Percentiles rank a stretch among this genome's conserved stretches.
Evolutionary conservation across 2,888 invertebrate species (phyloP).

Genomic region (Drosophila mercatorum): DNA sequence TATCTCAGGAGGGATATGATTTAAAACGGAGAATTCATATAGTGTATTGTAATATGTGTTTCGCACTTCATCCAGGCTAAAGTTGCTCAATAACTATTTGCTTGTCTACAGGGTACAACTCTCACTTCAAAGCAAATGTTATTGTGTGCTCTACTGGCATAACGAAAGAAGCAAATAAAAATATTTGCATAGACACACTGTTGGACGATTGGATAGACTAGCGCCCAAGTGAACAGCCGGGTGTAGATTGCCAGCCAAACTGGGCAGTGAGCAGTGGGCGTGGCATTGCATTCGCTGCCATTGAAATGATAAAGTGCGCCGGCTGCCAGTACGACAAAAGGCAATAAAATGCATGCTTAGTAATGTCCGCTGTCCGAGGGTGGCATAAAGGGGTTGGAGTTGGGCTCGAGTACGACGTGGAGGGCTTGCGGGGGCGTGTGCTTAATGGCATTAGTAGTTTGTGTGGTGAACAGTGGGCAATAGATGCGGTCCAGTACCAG

Average conservation of each 20-base stretch:
- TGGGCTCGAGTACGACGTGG: background rate
- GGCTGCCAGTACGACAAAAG: slow-evolving; percentile 62
- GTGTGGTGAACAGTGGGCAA: slow-evolving; percentile 19
- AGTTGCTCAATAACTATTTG: background rate
- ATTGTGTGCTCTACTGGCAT: slow-evolving; percentile 52
- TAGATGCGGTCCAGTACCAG: slow-evolving; percentile 45
- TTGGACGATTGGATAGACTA: slow-evolving; percentile 70
- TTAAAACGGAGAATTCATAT: too few species aligned
- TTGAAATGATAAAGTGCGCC: slow-evolving; percentile 78
- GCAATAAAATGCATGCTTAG: slow-evolving; percentile 81
- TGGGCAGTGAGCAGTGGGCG: background rate
- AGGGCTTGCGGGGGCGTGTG: slow-evolving; percentile 1
- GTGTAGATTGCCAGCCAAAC: slow-evolving; percentile 23
- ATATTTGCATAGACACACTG: slow-evolving; percentile 81
- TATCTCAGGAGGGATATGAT: background rate
- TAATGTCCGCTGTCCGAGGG: slow-evolving; percentile 18
- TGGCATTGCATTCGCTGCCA: slow-evolving; percentile 53
- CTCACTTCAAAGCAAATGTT: background rate
- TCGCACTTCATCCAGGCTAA: background rate
- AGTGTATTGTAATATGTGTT: background rate
- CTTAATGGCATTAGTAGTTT: slow-evolving; percentile 66
- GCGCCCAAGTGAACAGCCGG: slow-evolving; percentile 66
- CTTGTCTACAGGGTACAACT: slow-evolving; percentile 6
- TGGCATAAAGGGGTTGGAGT: background rate
- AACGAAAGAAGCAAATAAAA: slow-evolving; percentile 72